Conservation (phyloP, 2,113 vertebrate genomes). For the Orthochromis indermauri region DNA sequence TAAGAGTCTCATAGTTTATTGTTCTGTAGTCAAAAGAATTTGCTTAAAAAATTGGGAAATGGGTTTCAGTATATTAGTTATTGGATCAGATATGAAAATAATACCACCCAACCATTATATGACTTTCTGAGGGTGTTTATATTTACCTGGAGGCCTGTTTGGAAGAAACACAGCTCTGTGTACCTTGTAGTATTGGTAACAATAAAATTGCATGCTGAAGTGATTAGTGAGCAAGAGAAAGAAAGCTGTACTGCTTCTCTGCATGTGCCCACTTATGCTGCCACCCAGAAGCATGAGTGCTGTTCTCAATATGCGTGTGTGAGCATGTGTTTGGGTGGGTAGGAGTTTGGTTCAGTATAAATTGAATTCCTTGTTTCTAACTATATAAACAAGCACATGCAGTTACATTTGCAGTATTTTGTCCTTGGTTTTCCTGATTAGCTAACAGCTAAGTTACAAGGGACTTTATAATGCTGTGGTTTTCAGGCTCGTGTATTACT, state of each 20-base stretch:
- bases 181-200: neutral
- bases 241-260: neutral
- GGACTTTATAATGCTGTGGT: neutral
- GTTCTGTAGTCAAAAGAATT: neutral
- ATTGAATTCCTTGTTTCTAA: conserved; percentile 1
- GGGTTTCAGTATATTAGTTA: neutral
- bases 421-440: neutral
- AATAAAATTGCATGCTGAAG: conserved; percentile 28
- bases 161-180: neutral
- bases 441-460: neutral
- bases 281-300: conserved; percentile 32
- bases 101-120: neutral
- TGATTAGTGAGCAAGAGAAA: conserved; percentile 20
- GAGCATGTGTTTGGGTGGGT: neutral
- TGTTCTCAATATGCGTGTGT: neutral
- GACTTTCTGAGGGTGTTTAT: neutral
- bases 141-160: conserved; percentile 8
- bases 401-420: neutral
- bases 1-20: neutral
- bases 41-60: neutral
- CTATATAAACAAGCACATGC: neutral
- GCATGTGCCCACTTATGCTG: neutral
- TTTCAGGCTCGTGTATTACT: neutral
- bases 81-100: neutral
- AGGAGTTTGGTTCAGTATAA: neutral